These are phyloP conservation scores for Acleris emargana DNA, from an alignment of 2,888 invertebrate species.

Conservation along the genomic window DNA sequence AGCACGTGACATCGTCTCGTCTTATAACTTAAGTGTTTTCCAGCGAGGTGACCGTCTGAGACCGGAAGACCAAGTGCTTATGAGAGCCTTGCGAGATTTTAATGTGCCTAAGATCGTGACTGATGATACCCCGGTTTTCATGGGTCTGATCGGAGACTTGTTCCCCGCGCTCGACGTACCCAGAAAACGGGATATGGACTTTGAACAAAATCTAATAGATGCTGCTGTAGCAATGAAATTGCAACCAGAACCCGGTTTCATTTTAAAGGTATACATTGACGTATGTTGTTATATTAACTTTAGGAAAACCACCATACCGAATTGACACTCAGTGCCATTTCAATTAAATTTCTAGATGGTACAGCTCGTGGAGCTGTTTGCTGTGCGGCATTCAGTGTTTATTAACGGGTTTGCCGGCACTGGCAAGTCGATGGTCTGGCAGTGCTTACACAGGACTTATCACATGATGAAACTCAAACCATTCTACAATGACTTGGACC, in stretches of 20 bases:
- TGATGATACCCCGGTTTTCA: slow-evolving; percentile 95
- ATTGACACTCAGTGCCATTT: not conserved
- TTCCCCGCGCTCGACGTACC: slow-evolving; percentile 97
- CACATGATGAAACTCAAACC: slow-evolving; percentile 92
- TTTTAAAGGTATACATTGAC: slow-evolving; percentile 85
- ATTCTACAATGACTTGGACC: slow-evolving; percentile 94
- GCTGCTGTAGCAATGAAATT: slow-evolving; percentile 92
- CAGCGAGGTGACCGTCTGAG: slow-evolving; percentile 88
- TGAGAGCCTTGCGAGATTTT: slow-evolving; percentile 96
- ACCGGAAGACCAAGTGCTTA: slow-evolving; percentile 96
- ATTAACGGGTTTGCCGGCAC: slow-evolving; percentile 94
- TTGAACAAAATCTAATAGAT: slow-evolving; percentile 90
- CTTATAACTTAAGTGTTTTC: slow-evolving; percentile 3
- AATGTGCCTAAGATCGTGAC: slow-evolving; percentile 97
- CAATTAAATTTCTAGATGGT: slow-evolving; percentile 85
- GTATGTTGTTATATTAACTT: too few relatives aligned
- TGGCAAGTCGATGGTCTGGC: slow-evolving; percentile 97
- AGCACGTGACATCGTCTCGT: too few relatives aligned
- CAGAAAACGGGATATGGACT: slow-evolving; percentile 92
- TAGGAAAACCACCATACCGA: too few relatives aligned
- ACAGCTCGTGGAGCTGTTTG: slow-evolving; percentile 95
- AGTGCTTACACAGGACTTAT: slow-evolving; percentile 93
- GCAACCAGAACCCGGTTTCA: slow-evolving; percentile 95
- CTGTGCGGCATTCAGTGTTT: slow-evolving; percentile 97
- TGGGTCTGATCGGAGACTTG: slow-evolving; percentile 96